Percentiles rank a stretch among this genome's conserved stretches.
Conservation (phyloP, 2,797 vertebrate genomes). For the Xyrichtys novacula region DNA sequence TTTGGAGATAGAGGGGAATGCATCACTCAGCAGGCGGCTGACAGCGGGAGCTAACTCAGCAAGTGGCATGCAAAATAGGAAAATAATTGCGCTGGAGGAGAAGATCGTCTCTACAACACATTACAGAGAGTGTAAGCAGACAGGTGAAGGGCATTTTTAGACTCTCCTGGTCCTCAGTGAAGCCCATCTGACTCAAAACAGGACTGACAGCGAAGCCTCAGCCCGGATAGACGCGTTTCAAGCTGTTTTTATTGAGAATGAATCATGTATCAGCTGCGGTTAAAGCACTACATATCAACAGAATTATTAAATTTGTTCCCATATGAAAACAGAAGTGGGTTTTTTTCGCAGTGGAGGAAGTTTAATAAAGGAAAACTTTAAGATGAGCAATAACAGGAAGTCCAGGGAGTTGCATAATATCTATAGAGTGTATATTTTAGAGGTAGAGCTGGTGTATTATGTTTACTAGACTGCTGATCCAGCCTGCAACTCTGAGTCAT, state of each 20-base stretch:
- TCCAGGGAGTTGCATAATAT: slow-evolving; percentile 35
- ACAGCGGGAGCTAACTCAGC: slow-evolving; percentile 68
- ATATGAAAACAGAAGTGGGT: slow-evolving; percentile 14
- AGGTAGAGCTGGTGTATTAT: slow-evolving; percentile 21
- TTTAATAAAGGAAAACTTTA: slow-evolving; percentile 45
- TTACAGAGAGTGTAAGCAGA: slow-evolving; percentile 16
- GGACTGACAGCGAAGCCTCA: background rate
- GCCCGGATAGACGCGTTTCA: background rate
- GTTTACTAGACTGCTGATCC: slow-evolving; percentile 38
- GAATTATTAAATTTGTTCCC: slow-evolving; percentile 37
- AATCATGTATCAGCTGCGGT: slow-evolving; percentile 28
- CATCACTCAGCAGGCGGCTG: slow-evolving; percentile 65
- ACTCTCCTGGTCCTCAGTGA: slow-evolving; percentile 6
- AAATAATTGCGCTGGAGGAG: slow-evolving; percentile 61
- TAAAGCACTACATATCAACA: slow-evolving; percentile 37
- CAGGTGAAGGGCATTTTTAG: slow-evolving; percentile 11
- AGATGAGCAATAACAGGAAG: slow-evolving; percentile 47
- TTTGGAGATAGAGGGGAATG: slow-evolving; percentile 56
- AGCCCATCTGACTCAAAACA: slow-evolving; percentile 27
- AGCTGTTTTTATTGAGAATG: slow-evolving; percentile 4
- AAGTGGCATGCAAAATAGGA: slow-evolving; percentile 67
- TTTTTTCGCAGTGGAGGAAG: background rate
- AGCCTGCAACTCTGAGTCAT: slow-evolving; percentile 44
- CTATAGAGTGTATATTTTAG: slow-evolving; percentile 8
- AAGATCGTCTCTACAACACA: slow-evolving; percentile 13